Conservation (phyloP, 1,140 invertebrate species). For the Ladona fulva region DNA sequence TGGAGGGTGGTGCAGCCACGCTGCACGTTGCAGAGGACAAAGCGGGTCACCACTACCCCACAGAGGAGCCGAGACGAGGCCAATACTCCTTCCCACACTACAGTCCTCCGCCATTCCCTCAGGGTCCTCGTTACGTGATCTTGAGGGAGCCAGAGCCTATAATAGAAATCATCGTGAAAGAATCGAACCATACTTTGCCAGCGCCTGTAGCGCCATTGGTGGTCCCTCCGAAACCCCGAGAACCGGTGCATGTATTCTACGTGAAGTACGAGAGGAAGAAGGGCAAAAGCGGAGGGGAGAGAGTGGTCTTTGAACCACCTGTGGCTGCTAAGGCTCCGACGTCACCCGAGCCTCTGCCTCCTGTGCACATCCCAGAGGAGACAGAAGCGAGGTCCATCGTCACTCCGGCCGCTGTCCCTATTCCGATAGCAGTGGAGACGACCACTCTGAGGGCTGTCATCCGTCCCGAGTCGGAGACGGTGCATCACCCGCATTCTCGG, state of each 20-base stretch:
- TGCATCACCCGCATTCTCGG: conserved; percentile 49
- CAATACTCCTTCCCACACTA: conserved; percentile 32
- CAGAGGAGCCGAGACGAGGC: conserved; percentile 28
- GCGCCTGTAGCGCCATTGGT: conserved; percentile 39
- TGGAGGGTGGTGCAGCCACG: not conserved
- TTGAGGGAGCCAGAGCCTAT: conserved; percentile 66
- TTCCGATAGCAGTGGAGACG: conserved; percentile 29
- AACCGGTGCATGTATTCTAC: conserved; percentile 81
- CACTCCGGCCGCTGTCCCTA: conserved; percentile 37
- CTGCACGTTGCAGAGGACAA: conserved; percentile 39
- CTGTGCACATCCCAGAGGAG: conserved; percentile 21
- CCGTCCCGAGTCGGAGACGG: conserved; percentile 64
- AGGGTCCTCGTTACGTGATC: conserved; percentile 29
- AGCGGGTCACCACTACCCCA: conserved; percentile 34
- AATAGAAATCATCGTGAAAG: conserved; percentile 84
- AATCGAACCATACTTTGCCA: conserved; percentile 71
- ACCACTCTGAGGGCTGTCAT: conserved; percentile 75
- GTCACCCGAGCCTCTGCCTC: conserved; percentile 23
- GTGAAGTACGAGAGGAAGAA: conserved; percentile 77
- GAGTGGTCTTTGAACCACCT: conserved; percentile 66
- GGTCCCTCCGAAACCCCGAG: conserved; percentile 38
- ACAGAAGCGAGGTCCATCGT: conserved; percentile 20
- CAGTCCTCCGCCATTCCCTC: conserved; percentile 45
- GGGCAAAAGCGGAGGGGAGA: conserved; percentile 43
- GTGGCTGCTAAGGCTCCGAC: conserved; percentile 51